Evolutionary conservation across 2,113 vertebrate genomes (phyloP), one percentile per base, ranked within the genome.

Genomic region (Grantiella picta): DNA sequence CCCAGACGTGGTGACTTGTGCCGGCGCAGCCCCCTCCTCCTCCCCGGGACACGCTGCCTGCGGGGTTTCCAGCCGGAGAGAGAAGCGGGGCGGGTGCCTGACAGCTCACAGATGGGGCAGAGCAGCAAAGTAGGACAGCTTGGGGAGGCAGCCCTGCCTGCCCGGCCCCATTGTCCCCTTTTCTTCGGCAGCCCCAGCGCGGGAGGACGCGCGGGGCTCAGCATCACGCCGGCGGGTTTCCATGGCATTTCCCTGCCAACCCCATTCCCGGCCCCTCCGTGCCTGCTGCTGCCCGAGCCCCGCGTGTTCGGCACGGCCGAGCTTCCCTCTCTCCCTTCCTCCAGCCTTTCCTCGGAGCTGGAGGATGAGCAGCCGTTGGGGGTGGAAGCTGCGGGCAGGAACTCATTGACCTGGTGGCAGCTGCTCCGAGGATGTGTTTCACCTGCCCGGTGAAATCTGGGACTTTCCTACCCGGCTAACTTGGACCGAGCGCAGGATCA

Each of bases 61-160:
- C 5, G 0, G 31, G 35, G 16, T 6, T 56, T 89, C 61, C 90
- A 89, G 82, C 42, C n/a, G 10, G 22, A 40, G 36, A 18, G 14
- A 4, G 66, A 47, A 65, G 89, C 49, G 6, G 4, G 24, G 54
- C 40, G 15, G 20, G 50, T 35, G 76, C 81, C 90, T 94, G 96
- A 73, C 78, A 81, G 81, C 95, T 95, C 95, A 71, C 96, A 96
- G 96, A 96, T 95, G 95, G 95, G 95, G 35, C 95, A 66, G 69
- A 73, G 73, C 77, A 15, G 89, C 93, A 87, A 96, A 96, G 93
- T 95, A 96, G 96, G 96, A 78, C 96, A 96, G 96, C 93, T 84
- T 95, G 95, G 95, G 90, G 81, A 54, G 92, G 81, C 92, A 89
- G 78, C 73, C 60, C 87, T 71, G 90, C 68, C 76, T 31, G 89